A percentile compares a stretch with the other conserved stretches of the same genome.
phyloP scores from a whole-genome alignment of 92 coral and sea anemone species.

The Zoanthus gigantus region DNA sequence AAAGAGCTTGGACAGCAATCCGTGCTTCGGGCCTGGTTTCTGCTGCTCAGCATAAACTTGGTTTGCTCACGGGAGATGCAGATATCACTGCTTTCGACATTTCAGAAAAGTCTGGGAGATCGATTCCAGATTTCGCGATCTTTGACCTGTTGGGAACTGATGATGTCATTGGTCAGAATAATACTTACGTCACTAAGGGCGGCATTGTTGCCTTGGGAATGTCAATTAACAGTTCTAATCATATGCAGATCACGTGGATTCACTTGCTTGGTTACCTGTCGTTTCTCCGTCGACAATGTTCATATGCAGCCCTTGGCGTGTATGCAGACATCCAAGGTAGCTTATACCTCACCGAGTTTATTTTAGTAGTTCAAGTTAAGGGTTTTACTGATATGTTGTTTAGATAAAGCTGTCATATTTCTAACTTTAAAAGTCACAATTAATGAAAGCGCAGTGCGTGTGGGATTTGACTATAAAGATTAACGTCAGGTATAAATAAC shows the following conservation, averaged over 20 bases:
- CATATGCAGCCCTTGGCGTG: constrained; percentile 91
- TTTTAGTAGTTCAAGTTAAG: too few species aligned
- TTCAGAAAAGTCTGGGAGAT: constrained; percentile 76
- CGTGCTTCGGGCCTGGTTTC: constrained; percentile 87
- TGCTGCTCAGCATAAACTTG: constrained; percentile 76
- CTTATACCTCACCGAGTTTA: not conserved
- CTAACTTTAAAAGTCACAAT: not conserved
- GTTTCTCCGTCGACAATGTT: constrained; percentile 92
- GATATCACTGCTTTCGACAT: constrained; percentile 78
- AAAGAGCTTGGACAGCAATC: constrained; percentile 84
- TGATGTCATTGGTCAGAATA: constrained; percentile 73
- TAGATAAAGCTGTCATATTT: not conserved
- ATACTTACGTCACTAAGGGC: constrained; percentile 63
- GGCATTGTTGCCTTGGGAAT: constrained; percentile 88
- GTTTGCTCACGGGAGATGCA: constrained; percentile 80
- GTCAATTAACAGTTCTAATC: constrained; percentile 73
- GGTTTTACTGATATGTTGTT: too few species aligned
- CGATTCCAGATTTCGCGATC: constrained; percentile 83
- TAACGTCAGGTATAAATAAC: too few species aligned
- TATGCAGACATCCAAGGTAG: constrained; percentile 55
- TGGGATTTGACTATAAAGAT: too few species aligned
- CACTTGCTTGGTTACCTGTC: constrained; percentile 90
- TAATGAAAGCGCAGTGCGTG: too few species aligned
- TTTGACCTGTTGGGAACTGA: constrained; percentile 95
- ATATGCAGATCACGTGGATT: constrained; percentile 91